Evolutionary conservation across 2,888 invertebrate species (phyloP).

Genomic region (Drosophila longiperda): DNA sequence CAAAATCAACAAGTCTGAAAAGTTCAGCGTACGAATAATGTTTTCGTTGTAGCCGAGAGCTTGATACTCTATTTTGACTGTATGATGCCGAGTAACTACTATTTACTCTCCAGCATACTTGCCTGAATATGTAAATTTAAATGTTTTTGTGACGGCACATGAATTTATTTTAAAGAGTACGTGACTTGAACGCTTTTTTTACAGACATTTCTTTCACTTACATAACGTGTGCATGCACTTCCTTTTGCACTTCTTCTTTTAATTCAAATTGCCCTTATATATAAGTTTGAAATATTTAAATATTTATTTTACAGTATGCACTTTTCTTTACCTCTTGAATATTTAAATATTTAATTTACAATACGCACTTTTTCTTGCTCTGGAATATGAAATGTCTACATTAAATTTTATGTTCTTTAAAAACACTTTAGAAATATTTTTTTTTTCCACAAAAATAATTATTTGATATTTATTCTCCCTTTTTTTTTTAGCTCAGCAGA

Average conservation of each 20-base stretch:
- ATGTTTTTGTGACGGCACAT: not conserved
- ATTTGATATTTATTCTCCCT: not conserved
- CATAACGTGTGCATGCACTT: not conserved
- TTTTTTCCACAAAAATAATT: not conserved
- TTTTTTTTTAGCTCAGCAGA: not conserved
- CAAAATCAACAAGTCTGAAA: conserved; percentile 36
- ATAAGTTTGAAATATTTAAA: not conserved
- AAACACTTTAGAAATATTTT: not conserved
- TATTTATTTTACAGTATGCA: not conserved
- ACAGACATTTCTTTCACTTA: not conserved
- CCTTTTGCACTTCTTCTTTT: not conserved
- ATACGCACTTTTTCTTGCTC: not conserved
- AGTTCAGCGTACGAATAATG: not conserved
- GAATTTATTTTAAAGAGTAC: not conserved
- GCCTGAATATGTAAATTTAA: not conserved
- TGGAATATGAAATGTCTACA: not conserved
- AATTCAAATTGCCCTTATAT: not conserved
- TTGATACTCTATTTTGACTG: conserved; percentile 30
- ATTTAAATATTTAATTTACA: not conserved
- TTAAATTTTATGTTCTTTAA: not conserved
- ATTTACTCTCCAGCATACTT: not conserved
- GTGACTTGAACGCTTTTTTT: conserved; percentile 1
- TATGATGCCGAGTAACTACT: too few relatives aligned
- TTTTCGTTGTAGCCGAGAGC: conserved; percentile 5
- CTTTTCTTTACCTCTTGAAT: not conserved